phyloP scores from a whole-genome alignment of 1,140 invertebrate species.

The Procambarus virginalis region DNA sequence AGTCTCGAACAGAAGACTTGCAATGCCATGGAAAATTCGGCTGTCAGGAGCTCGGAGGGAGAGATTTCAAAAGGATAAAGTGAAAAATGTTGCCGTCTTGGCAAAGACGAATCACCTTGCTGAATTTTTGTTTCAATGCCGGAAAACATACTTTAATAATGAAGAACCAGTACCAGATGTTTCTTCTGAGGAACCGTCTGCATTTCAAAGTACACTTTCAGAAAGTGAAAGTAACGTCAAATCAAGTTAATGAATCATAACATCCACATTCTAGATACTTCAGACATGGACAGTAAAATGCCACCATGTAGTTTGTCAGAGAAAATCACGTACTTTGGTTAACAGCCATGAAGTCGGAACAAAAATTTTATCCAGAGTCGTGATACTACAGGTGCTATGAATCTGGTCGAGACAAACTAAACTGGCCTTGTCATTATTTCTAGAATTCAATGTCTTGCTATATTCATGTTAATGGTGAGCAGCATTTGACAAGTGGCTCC shows the following conservation, averaged over 20 bases:
- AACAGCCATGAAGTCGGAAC: too few species aligned
- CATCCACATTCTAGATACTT: slow-evolving; percentile 8
- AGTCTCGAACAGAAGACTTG: slow-evolving; percentile 1
- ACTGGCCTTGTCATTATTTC: slow-evolving; percentile 11
- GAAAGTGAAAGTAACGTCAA: slow-evolving; percentile 6
- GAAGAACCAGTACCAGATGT: slow-evolving; percentile 16
- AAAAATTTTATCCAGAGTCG: too few species aligned
- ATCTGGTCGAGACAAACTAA: background rate
- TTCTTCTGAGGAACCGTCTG: background rate
- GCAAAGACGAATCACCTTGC: slow-evolving; percentile 1
- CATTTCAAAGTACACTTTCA: background rate
- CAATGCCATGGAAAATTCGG: background rate
- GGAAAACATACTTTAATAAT: background rate
- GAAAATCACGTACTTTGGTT: background rate
- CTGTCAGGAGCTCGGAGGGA: background rate
- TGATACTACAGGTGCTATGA: background rate
- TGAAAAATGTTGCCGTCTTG: background rate
- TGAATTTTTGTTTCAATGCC: background rate
- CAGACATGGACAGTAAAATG: background rate
- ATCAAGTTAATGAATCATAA: background rate
- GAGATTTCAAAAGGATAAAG: slow-evolving; percentile 3
- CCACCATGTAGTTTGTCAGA: background rate
- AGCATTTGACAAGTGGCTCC: background rate
- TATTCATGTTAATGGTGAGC: background rate
- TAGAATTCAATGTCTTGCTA: background rate